Conservation (phyloP, 2,797 vertebrate species). For the Pseudochromis fuscus region DNA sequence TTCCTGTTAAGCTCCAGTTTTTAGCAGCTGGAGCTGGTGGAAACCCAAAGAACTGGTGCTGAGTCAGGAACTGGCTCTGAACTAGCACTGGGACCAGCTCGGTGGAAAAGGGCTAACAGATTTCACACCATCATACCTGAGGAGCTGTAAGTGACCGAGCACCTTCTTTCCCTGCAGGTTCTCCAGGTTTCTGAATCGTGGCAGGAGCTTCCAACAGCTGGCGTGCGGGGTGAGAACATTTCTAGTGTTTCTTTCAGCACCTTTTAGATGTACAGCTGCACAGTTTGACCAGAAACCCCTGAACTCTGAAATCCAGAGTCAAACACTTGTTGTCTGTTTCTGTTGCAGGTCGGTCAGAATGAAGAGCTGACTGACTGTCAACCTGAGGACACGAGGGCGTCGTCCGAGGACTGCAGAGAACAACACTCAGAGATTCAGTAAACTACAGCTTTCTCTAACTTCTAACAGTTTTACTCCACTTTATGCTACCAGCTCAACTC, state of each 20-base stretch:
- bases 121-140: background rate
- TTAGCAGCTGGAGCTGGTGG: too few relatives aligned
- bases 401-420: background rate
- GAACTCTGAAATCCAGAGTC: background rate
- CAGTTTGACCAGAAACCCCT: background rate
- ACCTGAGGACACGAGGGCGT: constrained; percentile 11
- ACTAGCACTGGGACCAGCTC: too few relatives aligned
- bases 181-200: constrained; percentile 73
- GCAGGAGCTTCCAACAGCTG: constrained; percentile 18
- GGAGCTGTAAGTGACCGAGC: background rate
- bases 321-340: background rate
- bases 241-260: background rate
- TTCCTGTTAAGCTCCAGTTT: too few relatives aligned
- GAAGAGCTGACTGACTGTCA: constrained; percentile 5
- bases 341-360: constrained; percentile 19
- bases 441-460: background rate
- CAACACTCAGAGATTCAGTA: constrained; percentile 1
- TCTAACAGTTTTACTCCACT: background rate
- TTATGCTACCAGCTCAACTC: too few relatives aligned
- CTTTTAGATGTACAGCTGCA: too few relatives aligned
- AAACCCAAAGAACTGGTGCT: too few relatives aligned
- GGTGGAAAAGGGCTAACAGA: too few relatives aligned
- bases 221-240: constrained; percentile 62
- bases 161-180: constrained; percentile 52
- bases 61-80: too few relatives aligned